Percentiles rank a stretch among this genome's conserved stretches.
Conservation (phyloP, 2,113 vertebrate genomes). For the Mus musculus region DNA sequence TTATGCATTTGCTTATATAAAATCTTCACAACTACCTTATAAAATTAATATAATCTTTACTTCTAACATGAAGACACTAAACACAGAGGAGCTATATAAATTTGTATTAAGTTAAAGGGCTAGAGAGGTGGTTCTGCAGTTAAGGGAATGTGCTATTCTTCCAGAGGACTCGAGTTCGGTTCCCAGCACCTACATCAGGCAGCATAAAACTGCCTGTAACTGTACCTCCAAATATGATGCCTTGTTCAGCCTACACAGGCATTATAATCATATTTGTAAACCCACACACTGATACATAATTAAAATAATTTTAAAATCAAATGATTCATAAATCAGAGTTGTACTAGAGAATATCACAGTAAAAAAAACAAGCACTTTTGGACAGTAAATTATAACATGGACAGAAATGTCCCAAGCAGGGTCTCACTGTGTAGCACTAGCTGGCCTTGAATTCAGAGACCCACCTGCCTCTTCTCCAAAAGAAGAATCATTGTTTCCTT, state of each 20-base stretch:
- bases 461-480: not conserved
- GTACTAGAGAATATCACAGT: not conserved
- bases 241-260: not conserved
- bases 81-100: not conserved
- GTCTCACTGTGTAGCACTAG: not conserved
- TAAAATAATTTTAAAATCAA: not conserved
- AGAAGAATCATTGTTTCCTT: not conserved
- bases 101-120: not conserved
- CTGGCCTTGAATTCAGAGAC: not conserved
- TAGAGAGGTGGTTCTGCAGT: not conserved
- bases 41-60: not conserved
- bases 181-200: not conserved
- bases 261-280: not conserved
- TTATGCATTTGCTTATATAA: not conserved
- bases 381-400: not conserved
- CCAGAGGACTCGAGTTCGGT: not conserved
- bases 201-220: not conserved
- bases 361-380: not conserved
- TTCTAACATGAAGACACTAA: constrained; percentile 23
- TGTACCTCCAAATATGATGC: not conserved
- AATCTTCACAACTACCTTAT: not conserved
- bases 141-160: not conserved
- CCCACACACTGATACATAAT: not conserved
- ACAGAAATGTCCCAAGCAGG: not conserved
- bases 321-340: not conserved